A percentile compares a stretch with the other conserved stretches of the same genome.
Conservation (phyloP, 2,797 vertebrate genomes). For the Xenentodon cancila region DNA sequence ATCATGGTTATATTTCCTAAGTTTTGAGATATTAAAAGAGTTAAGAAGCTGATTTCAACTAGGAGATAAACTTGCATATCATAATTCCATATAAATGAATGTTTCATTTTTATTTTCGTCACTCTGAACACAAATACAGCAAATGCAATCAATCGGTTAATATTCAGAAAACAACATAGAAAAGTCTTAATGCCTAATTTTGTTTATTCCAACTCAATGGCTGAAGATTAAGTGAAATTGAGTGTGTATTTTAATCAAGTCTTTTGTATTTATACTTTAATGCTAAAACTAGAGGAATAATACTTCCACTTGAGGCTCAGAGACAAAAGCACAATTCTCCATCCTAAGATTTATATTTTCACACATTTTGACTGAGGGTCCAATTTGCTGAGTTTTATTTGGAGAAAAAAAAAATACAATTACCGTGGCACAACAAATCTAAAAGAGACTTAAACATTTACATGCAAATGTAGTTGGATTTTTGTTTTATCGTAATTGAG, state of each 20-base stretch:
- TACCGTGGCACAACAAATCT: too few species aligned
- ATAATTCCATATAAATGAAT: neutral
- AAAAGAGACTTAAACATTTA: too few species aligned
- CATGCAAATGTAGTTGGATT: too few species aligned
- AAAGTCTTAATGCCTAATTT: neutral
- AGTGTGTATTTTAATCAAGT: neutral
- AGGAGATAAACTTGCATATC: neutral
- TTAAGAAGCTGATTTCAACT: neutral
- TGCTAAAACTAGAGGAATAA: neutral
- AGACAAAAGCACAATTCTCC: too few species aligned
- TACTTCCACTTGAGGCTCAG: too few species aligned
- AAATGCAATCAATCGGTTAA: neutral
- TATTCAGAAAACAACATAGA: neutral
- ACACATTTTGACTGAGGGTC: too few species aligned
- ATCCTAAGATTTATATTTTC: too few species aligned
- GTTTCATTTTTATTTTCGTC: neutral
- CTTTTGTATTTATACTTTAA: neutral
- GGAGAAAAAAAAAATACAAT: too few species aligned
- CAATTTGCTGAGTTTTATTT: too few species aligned
- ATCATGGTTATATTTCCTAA: neutral
- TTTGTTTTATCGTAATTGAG: too few species aligned
- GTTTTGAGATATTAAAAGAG: neutral
- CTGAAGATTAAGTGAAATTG: neutral
- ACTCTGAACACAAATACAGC: neutral
- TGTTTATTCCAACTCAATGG: too few species aligned